Base-by-base conservation (phyloP, 1,140 invertebrate genomes). In the Galendromus occidentalis region DNA sequence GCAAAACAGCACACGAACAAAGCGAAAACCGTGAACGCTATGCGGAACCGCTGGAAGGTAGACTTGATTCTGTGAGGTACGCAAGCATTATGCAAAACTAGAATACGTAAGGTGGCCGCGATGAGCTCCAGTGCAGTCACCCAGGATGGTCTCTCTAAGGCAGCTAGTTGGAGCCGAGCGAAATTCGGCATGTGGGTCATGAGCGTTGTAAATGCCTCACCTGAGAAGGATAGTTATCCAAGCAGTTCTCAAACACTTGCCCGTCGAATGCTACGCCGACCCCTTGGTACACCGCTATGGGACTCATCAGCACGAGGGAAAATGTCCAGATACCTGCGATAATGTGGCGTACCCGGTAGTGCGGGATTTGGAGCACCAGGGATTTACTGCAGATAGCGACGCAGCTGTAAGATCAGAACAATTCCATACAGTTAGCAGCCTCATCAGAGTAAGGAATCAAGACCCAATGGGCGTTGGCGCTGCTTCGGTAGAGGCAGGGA, bases 1-100 rank as follows among this genome's bases (percentile, higher is more conserved):
- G 93, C 83, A 79, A 95, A 96, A 75, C 88, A 93, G 69, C 88
- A 83, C 30, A 90, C 79, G 28, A 95, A 80, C 71, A 94, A 91
- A 65, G 86, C 90, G 14, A 59, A 25, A 4, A 33, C 25, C 25
- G 25, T 59, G 51, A 59, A 59, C 51, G 25, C 12, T 4, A 59
- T 22, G 2, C 51, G 51, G 33, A 59, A 59, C 14, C 25, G 17
- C 51, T 59, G 51, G n/a, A 59, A 59, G 33, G 22, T 6, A 5
- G 9, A 39, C 4, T 39, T 9, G 33, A 6, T 4, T 39, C 4
- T 9, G 33, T 39, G 33, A 39, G 9, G 33, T 6, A 39, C 9
- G 4, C 33, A 39, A 39, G 33, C 9, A 9, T 39, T 4, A 39
- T 4, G 33, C n/a, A 44, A 44, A 12, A 44, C 14, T 44, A 44